phyloP scores from a whole-genome alignment of 2,797 vertebrate genomes.

The Setipinna tenuifilis region DNA sequence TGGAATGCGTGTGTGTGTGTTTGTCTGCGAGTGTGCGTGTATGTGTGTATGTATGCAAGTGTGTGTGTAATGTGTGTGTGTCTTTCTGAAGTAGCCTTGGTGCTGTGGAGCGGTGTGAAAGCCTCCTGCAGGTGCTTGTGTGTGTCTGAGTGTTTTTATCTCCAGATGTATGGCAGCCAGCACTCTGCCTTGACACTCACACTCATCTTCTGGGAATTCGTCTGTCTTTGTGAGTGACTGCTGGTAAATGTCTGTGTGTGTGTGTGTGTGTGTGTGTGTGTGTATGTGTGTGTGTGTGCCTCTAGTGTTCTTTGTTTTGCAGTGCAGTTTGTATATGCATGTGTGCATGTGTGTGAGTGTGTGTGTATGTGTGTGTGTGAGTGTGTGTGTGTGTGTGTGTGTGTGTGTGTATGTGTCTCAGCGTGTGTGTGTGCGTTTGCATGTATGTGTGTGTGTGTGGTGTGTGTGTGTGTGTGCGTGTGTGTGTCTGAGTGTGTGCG shows the following conservation, averaged over 20 bases:
- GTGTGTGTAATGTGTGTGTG: not conserved
- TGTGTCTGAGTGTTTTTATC: too few relatives aligned
- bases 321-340: not conserved
- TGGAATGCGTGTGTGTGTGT: not conserved
- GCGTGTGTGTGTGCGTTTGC: not conserved
- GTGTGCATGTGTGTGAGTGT: too few relatives aligned
- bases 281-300: too few relatives aligned
- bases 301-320: too few relatives aligned
- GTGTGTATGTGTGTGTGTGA: not conserved
- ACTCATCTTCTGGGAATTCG: too few relatives aligned
- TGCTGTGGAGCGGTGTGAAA: not conserved
- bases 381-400: not conserved
- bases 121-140: slow-evolving; percentile 18
- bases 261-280: too few relatives aligned
- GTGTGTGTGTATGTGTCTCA: not conserved
- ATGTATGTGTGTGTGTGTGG: not conserved
- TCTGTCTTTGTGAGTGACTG: too few relatives aligned
- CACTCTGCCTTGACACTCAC: too few relatives aligned
- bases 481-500: not conserved
- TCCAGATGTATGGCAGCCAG: too few relatives aligned
- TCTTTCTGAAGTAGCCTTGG: not conserved
- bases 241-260: too few relatives aligned
- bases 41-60: too few relatives aligned
- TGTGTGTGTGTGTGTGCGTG: not conserved
- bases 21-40: not conserved